Evolutionary conservation across 1,140 invertebrate species (phyloP).

Genomic region (Drosophila seguyi): DNA sequence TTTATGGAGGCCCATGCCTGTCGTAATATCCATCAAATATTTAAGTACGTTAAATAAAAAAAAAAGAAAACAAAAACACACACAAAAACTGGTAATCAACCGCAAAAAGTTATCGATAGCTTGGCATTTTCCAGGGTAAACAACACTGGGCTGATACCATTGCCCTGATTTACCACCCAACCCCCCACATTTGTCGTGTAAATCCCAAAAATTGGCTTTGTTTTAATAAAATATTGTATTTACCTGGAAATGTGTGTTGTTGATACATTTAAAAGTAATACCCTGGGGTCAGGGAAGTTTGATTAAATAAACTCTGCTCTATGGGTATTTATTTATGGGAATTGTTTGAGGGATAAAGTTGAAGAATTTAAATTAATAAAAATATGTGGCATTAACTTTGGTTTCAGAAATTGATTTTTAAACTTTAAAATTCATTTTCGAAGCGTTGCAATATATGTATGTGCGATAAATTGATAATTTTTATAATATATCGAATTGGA

Average conservation of each 20-base stretch:
- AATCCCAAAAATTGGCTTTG: constrained; percentile 5
- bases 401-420: too few species aligned
- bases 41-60: constrained; percentile 15
- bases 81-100: constrained; percentile 12
- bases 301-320: not conserved
- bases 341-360: too few species aligned
- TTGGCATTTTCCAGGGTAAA: not conserved
- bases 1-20: constrained; percentile 19
- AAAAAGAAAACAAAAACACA: not conserved
- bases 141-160: not conserved
- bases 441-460: too few species aligned
- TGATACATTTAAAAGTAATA: not conserved
- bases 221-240: constrained; percentile 14
- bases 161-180: not conserved
- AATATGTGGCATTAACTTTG: too few species aligned
- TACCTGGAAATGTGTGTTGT: not conserved
- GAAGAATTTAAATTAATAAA: not conserved
- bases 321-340: not conserved
- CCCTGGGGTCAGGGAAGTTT: not conserved
- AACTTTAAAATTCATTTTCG: too few species aligned
- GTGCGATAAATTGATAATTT: too few species aligned
- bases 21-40: constrained; percentile 45
- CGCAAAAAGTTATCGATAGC: constrained; percentile 17
- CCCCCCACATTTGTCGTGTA: constrained; percentile 1
- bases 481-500: too few species aligned